Evolutionary conservation across 2,888 invertebrate genomes (phyloP).

Genomic region (Incurvaria masculella): DNA sequence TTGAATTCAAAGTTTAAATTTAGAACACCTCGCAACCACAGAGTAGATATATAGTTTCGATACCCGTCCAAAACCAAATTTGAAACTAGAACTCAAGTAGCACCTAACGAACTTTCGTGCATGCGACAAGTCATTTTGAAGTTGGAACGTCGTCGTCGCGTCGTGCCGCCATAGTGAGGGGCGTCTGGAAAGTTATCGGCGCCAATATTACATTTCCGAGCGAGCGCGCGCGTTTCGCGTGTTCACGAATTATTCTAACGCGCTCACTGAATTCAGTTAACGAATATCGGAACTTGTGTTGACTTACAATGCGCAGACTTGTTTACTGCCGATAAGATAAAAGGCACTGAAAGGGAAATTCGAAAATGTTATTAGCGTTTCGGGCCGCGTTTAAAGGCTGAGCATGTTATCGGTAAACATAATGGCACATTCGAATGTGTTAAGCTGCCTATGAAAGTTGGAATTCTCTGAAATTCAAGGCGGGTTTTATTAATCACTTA

Average conservation of each 20-base stretch:
- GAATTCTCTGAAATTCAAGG: no score
- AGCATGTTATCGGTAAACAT: no score
- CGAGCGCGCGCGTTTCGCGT: slow-evolving; percentile 16
- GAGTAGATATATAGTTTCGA: no score
- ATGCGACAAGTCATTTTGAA: neutral
- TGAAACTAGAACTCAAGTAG: no score
- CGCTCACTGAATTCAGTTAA: neutral
- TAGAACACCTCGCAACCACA: no score
- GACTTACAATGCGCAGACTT: neutral
- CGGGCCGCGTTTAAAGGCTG: no score
- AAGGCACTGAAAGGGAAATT: neutral
- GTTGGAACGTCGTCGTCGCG: neutral
- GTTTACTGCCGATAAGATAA: neutral
- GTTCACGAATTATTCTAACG: neutral
- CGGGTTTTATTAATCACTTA: no score
- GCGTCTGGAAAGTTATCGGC: slow-evolving; percentile 14
- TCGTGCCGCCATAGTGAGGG: neutral
- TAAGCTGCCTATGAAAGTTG: no score
- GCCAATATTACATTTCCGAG: slow-evolving; percentile 28
- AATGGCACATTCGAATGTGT: no score
- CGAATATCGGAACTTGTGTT: neutral
- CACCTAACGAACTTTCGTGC: neutral
- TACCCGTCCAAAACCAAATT: no score
- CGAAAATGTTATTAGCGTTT: neutral
- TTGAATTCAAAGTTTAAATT: no score